Evolutionary conservation across 35 echinoderm and acorn worm species (phyloP), one percentile per base, ranked within the genome.

Genomic region (Strongylocentrotus purpuratus): DNA sequence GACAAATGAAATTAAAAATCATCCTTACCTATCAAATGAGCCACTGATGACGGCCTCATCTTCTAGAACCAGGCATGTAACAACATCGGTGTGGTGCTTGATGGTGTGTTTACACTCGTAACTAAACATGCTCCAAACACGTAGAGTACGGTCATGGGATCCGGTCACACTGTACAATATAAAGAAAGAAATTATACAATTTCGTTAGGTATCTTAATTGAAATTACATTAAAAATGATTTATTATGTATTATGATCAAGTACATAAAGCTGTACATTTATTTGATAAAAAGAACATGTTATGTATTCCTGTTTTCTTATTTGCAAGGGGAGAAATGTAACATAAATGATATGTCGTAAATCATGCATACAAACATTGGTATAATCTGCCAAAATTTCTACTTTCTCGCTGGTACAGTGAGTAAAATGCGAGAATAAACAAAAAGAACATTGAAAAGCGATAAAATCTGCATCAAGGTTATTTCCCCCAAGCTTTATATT

Each of bases 71-170:
- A 99, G 88, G 94, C 98, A 98, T 13, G 98, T 98, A 88, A 99
- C 97, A 33, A 91, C 96, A 71, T 97, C 94, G 32, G 70, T 88
- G 52, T 99, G 98, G 92, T 96, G 95, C 46, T 48, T 88, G 9
- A 98, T 88, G 52, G 96, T 96, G 18, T 87, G 85, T 87, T 94
- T 46, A 94, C 96, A 97, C 47, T 90, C 92, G 90, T 96, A 98
- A 32, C 95, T 95, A 10, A 94, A 46, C 96, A 99, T 94, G 15
- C 93, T 97, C 98, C 98, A 99, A 94, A 98, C 95, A 86, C 98
- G 90, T 28, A 99, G 86, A 33, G 98, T 96, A 46, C 85, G 97
- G 94, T 99, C 98, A 96, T 99, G 95, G 90, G 98, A 99, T 41
- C 97, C 98, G 22, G 97, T 96, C 32, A 99, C 97, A 95, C 98